Base-by-base conservation (phyloP, 2,113 vertebrate species). In the Centropristis striata region DNA sequence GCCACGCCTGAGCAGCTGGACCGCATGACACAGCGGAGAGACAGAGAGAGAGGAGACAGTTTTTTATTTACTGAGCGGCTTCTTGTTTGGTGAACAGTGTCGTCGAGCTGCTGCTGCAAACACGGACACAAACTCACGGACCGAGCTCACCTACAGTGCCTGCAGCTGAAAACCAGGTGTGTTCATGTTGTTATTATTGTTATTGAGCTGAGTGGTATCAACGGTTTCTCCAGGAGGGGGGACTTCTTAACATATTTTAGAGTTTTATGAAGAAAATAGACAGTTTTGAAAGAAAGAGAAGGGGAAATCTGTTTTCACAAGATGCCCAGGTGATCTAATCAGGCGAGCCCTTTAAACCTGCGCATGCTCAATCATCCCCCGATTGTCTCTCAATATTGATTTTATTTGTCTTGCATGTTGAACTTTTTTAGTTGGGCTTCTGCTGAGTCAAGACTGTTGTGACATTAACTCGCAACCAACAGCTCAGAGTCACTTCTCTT, bases 161-260 rank as follows among this genome's bases (percentile, higher is more conserved):
- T 86, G 80, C 75, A 54, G 75, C 81, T 82, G 72, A 91, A 78
- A 70, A 65, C 3, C 85, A 89, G 91, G 92, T 93, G 80, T 50
- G 83, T 59, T 10, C 5, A 13, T 44, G 5, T 37, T 67, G 14
- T n/a, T n/a, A 11, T 16, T 16, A 10, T 36, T 27, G 5, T 5
- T 5, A 5, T 23, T n/a, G 18, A 12, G 59, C 20, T 23, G 68
- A 4, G 27, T 46, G 68, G 13, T 23, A 0, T 50, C n/a, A 2
- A 23, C 49, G 28, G 37, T 60, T 50, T 51, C 6, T n/a, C 12
- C 32, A 49, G 32, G 54, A 20, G 27, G 0, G 23, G 36, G 18
- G 15, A 13, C 3, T n/a, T 36, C 4, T 27, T 42, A 5, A 1
- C 1, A 9, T 13, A 5, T 13, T 25, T 42, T 23, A 14, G 9